Base-by-base conservation (phyloP, 2,797 vertebrate genomes). In the Amblyopsis hoosieri region DNA sequence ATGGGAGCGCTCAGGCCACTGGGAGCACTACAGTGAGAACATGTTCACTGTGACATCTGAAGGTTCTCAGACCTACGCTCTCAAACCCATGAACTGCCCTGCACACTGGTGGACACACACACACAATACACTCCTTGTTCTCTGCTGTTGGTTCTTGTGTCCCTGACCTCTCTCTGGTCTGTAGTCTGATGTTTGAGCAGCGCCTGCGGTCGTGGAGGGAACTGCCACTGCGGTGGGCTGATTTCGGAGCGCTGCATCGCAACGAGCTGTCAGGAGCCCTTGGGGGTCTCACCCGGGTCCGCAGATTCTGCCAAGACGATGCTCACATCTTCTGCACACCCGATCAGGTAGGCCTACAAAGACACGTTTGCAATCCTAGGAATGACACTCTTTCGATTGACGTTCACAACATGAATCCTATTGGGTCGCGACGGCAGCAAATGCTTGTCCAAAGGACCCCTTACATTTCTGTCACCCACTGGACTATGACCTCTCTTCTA, bases 81-180 rank as follows among this genome's bases (percentile, higher is more conserved):
- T 99, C 62, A 98, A 98, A 76, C 96, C 96, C 55, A 98, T 98
- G 97, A 98, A 98, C 86, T 98, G 96, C 70, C 96, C 96, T 0
- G 97, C 94, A 0, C 96, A 98, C 87, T 98, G 96, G 97, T 98
- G 79, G 92, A 87, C 13, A 52, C 51, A 51, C 29, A 46, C 31
- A 57, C 49, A 52, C 57, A 37, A 52, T 52, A 19, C 2, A 7
- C 8, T 52, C 1, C 51, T 0, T 23, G 15, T 53, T 23, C 6
- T 53, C 12, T 23, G 19, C 19, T 54, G 6, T 1, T 29, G 19
- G 13, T 10, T 12, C 1, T 0, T 3, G n/a, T 31, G 8, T 33
- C 11, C 11, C 51, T 15, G 1, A 48, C n/a, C 29, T 9, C 46
- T 33, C 33, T 53, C 8, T 19, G 51, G 42, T 65, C 37, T 74